Base-by-base conservation (phyloP, 1,140 invertebrate species). In the Trigoniulus corallinus region DNA sequence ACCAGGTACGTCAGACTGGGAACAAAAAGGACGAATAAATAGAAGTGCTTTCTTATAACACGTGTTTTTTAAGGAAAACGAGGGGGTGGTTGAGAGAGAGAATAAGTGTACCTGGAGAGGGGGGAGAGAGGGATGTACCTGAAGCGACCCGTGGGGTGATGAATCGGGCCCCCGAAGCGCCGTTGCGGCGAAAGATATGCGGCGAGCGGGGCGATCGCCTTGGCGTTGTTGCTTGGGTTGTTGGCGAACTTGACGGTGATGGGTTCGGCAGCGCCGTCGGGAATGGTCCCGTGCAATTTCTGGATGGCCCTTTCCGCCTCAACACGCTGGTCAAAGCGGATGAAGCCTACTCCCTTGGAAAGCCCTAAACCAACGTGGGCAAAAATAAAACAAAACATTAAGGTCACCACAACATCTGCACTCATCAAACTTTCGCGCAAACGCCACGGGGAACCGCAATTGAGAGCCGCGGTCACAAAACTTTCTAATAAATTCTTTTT, bases 201-300 rank as follows among this genome's bases (percentile, higher is more conserved):
- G 27, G 88, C 84, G 63, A 95, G 71, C 27, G 91, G 88, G 58
- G 85, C 83, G 65, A 92, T 76, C 53, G 84, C 84, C 69, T 89
- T 89, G 56, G 71, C 67, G 70, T 87, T 88, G 75, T 86, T 89
- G 72, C 86, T 91, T n/a, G 88, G 87, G 67, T 93, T 97, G 71
- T 98, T 98, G 54, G 95, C 95, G 70, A 99, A 98, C 72, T 99
- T 98, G 54, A 99, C 95, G 34, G 92, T 96, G 59, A 99, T 95
- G 34, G 92, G 89, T 69, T 98, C 94, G 52, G 86, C 84, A 46
- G 88, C 88, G 59, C 89, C 88, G 69, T 88, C 93, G 47, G 85
- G 94, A 72, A 94, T 88, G 56, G 88, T 92, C 53, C 95, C 94
- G 68, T 98, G 96, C 59, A 98, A 72, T 70, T 97, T 89, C 66